These are phyloP conservation scores for Alouatta palliata DNA, from an alignment of 2,113 vertebrate species.

Conservation along the genomic window DNA sequence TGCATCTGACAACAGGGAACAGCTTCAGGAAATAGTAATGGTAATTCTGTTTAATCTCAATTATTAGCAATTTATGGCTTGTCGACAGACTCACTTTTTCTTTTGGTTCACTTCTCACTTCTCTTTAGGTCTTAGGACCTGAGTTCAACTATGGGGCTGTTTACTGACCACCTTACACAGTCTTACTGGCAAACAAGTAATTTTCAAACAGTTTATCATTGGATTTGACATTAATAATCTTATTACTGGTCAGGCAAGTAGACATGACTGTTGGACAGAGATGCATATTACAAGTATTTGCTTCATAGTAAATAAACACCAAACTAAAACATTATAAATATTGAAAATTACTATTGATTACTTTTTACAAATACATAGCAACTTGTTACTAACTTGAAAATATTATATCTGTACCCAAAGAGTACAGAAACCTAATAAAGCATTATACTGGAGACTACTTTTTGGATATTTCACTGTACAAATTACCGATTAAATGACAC, in stretches of 20 bases:
- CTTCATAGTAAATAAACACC: conserved; percentile 24
- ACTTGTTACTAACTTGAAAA: conserved; percentile 35
- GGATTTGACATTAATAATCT: not conserved
- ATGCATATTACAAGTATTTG: not conserved
- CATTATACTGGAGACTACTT: conserved; percentile 52
- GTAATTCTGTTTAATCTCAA: not conserved
- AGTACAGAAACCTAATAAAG: conserved; percentile 69
- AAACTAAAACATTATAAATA: not conserved
- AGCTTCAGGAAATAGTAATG: not conserved
- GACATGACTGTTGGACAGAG: not conserved
- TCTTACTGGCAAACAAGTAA: not conserved
- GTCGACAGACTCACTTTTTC: not conserved
- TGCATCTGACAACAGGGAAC: not conserved
- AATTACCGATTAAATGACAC: conserved; percentile 76
- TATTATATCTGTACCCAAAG: conserved; percentile 41
- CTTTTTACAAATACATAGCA: conserved; percentile 22
- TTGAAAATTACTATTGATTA: conserved; percentile 4
- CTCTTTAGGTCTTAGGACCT: conserved; percentile 14
- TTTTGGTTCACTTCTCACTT: not conserved
- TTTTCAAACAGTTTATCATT: conserved; percentile 14
- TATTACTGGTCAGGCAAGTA: not conserved
- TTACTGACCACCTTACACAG: not conserved
- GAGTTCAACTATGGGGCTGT: not conserved
- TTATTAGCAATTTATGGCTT: not conserved
- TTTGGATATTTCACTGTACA: conserved; percentile 75